phyloP scores from a whole-genome alignment of 2,797 vertebrate genomes.

The Triplophysa bombifrons region DNA sequence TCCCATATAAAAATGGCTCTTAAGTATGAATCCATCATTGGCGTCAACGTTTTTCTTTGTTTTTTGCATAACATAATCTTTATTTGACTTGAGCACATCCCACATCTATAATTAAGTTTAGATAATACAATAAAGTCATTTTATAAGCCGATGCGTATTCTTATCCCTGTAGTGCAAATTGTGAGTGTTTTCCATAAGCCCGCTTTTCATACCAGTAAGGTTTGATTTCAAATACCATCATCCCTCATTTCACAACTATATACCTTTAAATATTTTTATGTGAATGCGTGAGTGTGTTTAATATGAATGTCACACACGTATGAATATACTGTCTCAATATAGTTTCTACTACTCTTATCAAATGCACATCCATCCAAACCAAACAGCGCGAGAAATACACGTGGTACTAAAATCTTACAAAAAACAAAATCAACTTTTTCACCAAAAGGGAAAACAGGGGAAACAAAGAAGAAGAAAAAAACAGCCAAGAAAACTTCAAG shows the following conservation, averaged over 20 bases:
- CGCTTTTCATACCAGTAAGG: constrained; percentile 73
- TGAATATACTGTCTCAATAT: constrained; percentile 67
- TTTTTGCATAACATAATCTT: constrained; percentile 57
- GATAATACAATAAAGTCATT: constrained; percentile 56
- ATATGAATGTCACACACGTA: constrained; percentile 65
- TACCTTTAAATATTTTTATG: constrained; percentile 46
- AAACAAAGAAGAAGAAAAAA: constrained; percentile 79
- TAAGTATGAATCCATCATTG: constrained; percentile 57
- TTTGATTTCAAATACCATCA: constrained; percentile 64
- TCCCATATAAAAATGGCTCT: constrained; percentile 75
- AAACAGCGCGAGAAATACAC: constrained; percentile 56
- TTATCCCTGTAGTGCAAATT: constrained; percentile 65
- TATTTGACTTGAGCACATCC: constrained; percentile 56
- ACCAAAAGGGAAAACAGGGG: constrained; percentile 65
- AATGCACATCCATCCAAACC: constrained; percentile 57
- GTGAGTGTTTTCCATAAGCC: constrained; percentile 60
- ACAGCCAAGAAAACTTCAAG: constrained; percentile 93
- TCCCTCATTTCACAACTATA: constrained; percentile 54
- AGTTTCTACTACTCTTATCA: constrained; percentile 66
- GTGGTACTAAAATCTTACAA: constrained; percentile 70
- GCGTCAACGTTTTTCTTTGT: constrained; percentile 38
- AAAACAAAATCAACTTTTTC: constrained; percentile 65
- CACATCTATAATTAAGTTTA: constrained; percentile 30
- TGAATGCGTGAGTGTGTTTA: constrained; percentile 41
- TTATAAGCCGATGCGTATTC: constrained; percentile 57